Evolutionary conservation across 1,140 invertebrate species (phyloP), one percentile per base, ranked within the genome.

Genomic region (Augochlora pura): DNA sequence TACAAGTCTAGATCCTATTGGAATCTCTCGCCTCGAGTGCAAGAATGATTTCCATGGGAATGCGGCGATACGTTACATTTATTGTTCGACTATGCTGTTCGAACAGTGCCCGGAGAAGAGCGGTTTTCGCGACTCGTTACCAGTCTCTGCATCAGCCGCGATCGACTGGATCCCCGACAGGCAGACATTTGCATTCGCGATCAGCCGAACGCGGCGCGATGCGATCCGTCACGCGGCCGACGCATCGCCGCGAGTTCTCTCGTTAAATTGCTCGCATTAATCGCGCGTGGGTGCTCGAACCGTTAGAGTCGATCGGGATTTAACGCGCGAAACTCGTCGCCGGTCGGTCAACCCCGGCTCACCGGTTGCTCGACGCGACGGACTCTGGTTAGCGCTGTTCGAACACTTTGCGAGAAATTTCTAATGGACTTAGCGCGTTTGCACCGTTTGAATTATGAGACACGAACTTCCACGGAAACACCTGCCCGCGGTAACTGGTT

Each of bases 41-140:
- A n/a, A n/a, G n/a, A n/a, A n/a, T n/a, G n/a, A n/a, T n/a, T n/a
- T n/a, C n/a, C n/a, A n/a, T n/a, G n/a, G n/a, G n/a, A n/a, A n/a
- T n/a, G n/a, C n/a, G n/a, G n/a, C n/a, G n/a, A n/a, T n/a, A n/a
- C n/a, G n/a, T n/a, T n/a, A n/a, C n/a, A 67, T 57, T 67, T 42
- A 59, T 27, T 10, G 18, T 4, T 32, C 27, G 8, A 6, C 4
- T 9, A 67, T 49, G 10, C 25, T 4, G 18, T 25, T 32, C 27
- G 49, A 23, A 23, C 57, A n/a, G 32, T 63, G 27, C 27, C 69
- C 7, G 23, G 21, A 8, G 39, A 62, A 67, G 39, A 57, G 54
- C 23, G 59, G 54, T 84, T 83, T 84, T 83, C 66, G 57, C 81
- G 60, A 84, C 69, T 84, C 7, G 70, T 83, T 80, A 74, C 54